These are phyloP conservation scores for Pseudorhombus dupliciocellatus DNA, from an alignment of 2,113 vertebrate genomes.

Conservation along the genomic window DNA sequence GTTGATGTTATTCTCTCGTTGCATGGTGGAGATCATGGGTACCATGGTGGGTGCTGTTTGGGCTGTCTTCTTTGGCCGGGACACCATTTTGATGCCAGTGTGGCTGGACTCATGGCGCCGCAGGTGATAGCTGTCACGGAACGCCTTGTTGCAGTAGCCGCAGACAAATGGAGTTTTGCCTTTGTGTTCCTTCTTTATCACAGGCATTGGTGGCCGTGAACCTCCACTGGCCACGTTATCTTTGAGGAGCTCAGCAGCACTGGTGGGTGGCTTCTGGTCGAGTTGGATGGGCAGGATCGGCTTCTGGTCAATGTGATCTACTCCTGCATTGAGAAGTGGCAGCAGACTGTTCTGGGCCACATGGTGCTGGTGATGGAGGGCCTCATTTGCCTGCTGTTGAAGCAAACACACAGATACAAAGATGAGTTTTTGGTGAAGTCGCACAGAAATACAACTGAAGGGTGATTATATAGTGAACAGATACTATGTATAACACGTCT, in stretches of 20 bases:
- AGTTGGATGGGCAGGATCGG: slow-evolving; percentile 95
- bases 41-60: slow-evolving; percentile 91
- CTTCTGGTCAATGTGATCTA: slow-evolving; percentile 95
- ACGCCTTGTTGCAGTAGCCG: slow-evolving; percentile 99
- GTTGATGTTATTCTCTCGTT: slow-evolving; percentile 91
- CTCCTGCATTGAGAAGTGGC: slow-evolving; percentile 93
- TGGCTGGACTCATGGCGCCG: slow-evolving; percentile 98
- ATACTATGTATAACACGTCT: not conserved
- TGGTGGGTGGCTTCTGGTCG: slow-evolving; percentile 92
- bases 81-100: slow-evolving; percentile 98
- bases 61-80: slow-evolving; percentile 94
- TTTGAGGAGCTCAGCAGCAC: slow-evolving; percentile 92
- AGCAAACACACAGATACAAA: slow-evolving; percentile 39
- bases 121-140: slow-evolving; percentile 99
- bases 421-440: not conserved
- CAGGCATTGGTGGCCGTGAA: slow-evolving; percentile 80
- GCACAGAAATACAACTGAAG: not conserved
- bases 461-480: not conserved
- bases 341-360: slow-evolving; percentile 97
- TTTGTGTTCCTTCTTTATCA: slow-evolving; percentile 97
- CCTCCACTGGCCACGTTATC: slow-evolving; percentile 83
- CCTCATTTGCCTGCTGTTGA: slow-evolving; percentile 93
- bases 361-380: slow-evolving; percentile 99
- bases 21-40: slow-evolving; percentile 94
- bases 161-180: slow-evolving; percentile 98